A percentile compares a stretch with the other conserved stretches of the same genome.
These are phyloP conservation scores for Riparia riparia DNA, from an alignment of 2,113 vertebrate species.

Conservation along the genomic window DNA sequence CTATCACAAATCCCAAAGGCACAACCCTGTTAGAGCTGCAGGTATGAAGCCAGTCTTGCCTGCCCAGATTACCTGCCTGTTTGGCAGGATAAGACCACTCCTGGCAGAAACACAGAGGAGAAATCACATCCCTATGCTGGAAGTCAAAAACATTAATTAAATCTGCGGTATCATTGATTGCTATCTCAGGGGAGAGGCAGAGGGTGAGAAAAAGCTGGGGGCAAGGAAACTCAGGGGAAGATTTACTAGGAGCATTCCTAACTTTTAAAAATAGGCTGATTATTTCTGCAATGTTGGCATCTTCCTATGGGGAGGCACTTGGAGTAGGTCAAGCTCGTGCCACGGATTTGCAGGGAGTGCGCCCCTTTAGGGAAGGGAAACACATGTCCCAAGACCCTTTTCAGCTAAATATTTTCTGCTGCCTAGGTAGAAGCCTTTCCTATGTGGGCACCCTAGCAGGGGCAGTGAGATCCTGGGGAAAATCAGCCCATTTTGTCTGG, in stretches of 20 bases:
- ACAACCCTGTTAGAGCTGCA: neutral
- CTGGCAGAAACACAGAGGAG: slow-evolving; percentile 48
- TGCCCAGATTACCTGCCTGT: neutral
- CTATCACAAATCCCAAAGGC: neutral
- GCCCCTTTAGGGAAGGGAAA: neutral
- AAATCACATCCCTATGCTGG: slow-evolving; percentile 28
- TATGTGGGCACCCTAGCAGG: neutral
- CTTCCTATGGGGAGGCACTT: neutral
- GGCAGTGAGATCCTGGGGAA: fast-evolving
- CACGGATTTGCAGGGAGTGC: neutral
- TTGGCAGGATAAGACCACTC: neutral
- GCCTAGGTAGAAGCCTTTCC: neutral
- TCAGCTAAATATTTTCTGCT: neutral
- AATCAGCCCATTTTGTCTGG: neutral
- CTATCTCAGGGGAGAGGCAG: slow-evolving; percentile 49
- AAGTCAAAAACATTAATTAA: slow-evolving; percentile 65
- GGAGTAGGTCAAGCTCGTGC: neutral
- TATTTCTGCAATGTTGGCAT: neutral
- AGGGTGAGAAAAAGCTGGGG: slow-evolving; percentile 33
- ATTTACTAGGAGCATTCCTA: neutral
- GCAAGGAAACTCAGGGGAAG: neutral
- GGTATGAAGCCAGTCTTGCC: slow-evolving; percentile 15
- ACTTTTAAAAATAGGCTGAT: neutral
- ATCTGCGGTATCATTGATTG: slow-evolving; percentile 39
- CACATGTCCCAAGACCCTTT: neutral